These are phyloP conservation scores for Mellivora capensis DNA, from an alignment of 2,113 vertebrate genomes.

Conservation along the genomic window DNA sequence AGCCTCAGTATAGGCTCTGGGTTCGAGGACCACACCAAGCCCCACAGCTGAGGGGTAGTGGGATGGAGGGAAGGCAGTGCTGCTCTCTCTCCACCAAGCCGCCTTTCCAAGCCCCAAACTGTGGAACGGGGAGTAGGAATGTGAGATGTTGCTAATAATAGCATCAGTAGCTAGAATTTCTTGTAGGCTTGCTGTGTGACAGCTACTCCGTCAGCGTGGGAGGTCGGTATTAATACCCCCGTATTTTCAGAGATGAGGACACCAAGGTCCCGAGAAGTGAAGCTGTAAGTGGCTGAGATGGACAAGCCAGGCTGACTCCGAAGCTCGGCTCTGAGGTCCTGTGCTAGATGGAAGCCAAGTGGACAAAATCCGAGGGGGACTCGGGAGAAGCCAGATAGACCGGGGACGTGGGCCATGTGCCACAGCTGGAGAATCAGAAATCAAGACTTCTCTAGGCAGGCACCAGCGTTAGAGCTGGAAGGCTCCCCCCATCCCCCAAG, in stretches of 20 bases:
- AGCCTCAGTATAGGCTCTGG: background rate
- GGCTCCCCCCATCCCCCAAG: background rate
- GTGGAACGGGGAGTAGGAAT: slow-evolving; percentile 40
- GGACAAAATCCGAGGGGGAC: background rate
- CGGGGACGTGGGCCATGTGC: rapidly evolving
- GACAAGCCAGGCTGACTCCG: background rate
- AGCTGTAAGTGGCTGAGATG: slow-evolving; percentile 1
- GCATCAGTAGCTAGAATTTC: slow-evolving; percentile 57
- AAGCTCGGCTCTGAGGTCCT: background rate
- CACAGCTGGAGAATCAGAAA: background rate
- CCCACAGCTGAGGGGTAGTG: background rate
- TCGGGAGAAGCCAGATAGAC: background rate
- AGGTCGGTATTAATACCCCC: slow-evolving; percentile 63
- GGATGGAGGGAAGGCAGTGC: background rate
- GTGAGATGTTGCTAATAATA: slow-evolving; percentile 67
- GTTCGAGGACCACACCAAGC: background rate
- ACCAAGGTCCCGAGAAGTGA: slow-evolving; percentile 26
- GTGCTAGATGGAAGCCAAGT: background rate
- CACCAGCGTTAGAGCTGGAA: background rate
- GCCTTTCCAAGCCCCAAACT: slow-evolving; percentile 54
- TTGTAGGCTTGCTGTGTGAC: slow-evolving; percentile 71
- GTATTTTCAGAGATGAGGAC: slow-evolving; percentile 45
- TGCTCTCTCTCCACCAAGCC: background rate
- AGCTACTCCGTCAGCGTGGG: slow-evolving; percentile 67
- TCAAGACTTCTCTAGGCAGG: background rate